phyloP scores from a whole-genome alignment of 64 coral and sea anemone genomes.

The Astreopora myriophthalma region DNA sequence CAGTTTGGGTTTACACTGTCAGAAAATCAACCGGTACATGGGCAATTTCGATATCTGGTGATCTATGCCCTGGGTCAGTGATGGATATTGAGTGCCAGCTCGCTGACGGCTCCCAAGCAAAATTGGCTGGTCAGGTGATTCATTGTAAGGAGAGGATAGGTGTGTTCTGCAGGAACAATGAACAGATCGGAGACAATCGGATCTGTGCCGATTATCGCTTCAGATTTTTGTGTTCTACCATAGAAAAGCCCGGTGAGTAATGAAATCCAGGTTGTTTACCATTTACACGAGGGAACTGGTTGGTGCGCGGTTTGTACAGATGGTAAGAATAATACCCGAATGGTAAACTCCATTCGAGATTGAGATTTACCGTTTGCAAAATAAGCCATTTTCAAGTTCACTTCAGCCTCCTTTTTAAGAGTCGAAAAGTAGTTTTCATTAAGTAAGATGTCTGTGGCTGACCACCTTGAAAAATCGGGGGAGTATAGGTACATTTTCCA shows the following conservation, averaged over 20 bases:
- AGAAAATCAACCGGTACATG: slow-evolving; percentile 77
- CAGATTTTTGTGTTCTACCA: slow-evolving; percentile 75
- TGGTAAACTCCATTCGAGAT: too few relatives aligned
- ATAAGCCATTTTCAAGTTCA: too few relatives aligned
- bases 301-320: too few relatives aligned
- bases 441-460: too few relatives aligned
- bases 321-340: too few relatives aligned
- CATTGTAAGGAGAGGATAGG: slow-evolving; percentile 79
- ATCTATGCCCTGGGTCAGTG: slow-evolving; percentile 61
- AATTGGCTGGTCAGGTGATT: slow-evolving; percentile 66
- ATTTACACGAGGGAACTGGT: not conserved
- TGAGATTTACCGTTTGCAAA: too few relatives aligned
- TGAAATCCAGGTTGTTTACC: not conserved
- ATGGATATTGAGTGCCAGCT: slow-evolving; percentile 85
- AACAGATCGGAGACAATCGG: slow-evolving; percentile 36
- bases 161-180: slow-evolving; percentile 82
- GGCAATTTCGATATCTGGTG: slow-evolving; percentile 64
- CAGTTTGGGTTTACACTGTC: slow-evolving; percentile 79
- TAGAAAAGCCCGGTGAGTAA: slow-evolving; percentile 62
- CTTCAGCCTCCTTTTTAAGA: too few relatives aligned
- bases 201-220: slow-evolving; percentile 83
- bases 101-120: slow-evolving; percentile 47
- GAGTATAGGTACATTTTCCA: too few relatives aligned
- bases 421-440: too few relatives aligned
- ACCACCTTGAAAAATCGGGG: too few relatives aligned